Conservation (phyloP, 23 tunicate species). For the Clavelina lepadiformis region DNA sequence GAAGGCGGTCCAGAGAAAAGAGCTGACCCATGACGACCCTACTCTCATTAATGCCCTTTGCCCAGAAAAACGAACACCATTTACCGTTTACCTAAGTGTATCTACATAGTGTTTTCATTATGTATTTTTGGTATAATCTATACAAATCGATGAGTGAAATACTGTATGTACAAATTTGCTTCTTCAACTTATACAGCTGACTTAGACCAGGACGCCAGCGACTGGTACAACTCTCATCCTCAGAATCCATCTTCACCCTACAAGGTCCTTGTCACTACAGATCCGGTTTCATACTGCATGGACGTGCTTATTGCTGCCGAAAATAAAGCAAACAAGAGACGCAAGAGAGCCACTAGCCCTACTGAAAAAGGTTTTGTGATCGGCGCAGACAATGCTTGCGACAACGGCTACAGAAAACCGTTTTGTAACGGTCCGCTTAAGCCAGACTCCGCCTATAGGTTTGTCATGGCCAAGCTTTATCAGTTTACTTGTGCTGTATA, state of each 20-base stretch:
- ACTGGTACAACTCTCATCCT: conserved; percentile 35
- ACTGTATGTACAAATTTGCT: no score
- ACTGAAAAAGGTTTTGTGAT: conserved; percentile 27
- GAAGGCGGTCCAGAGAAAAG: no score
- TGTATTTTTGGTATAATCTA: no score
- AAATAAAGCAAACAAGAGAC: background rate
- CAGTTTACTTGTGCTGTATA: background rate
- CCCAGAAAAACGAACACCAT: no score
- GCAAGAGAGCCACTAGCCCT: conserved; percentile 14
- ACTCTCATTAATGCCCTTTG: no score
- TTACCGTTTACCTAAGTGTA: no score
- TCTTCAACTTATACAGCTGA: no score
- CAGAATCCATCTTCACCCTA: conserved; percentile 49
- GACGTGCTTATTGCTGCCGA: no score
- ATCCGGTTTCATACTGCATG: conserved; percentile 10
- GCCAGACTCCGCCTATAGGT: conserved; percentile 66
- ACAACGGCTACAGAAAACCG: background rate
- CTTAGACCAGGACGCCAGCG: conserved; percentile 19
- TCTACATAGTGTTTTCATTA: no score
- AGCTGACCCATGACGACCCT: no score
- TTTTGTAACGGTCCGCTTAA: conserved; percentile 69
- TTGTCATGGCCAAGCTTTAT: background rate
- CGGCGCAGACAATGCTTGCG: conserved; percentile 32
- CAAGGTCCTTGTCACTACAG: conserved; percentile 26
- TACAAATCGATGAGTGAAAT: no score